phyloP scores from a whole-genome alignment of 2,888 invertebrate species.

The Deroplatys truncata region DNA sequence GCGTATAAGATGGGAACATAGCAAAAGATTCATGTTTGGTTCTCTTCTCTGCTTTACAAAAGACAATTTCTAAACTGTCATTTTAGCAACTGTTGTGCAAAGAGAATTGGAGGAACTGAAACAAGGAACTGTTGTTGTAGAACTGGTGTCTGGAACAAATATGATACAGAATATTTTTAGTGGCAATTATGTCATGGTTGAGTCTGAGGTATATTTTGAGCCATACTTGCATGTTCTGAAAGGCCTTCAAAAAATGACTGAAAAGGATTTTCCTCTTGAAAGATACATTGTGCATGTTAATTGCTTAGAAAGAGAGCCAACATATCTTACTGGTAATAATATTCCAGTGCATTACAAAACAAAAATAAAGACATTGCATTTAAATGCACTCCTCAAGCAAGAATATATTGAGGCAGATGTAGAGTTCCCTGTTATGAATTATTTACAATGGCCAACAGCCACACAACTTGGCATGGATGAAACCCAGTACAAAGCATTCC shows the following conservation, averaged over 20 bases:
- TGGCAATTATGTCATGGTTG: conserved; percentile 57
- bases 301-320: not conserved
- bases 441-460: conserved; percentile 47
- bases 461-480: conserved; percentile 54
- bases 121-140: conserved; percentile 40
- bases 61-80: conserved; percentile 16
- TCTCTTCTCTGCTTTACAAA: conserved; percentile 67
- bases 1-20: conserved; percentile 45
- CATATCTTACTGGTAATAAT: not conserved
- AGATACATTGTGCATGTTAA: conserved; percentile 59
- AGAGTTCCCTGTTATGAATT: conserved; percentile 3
- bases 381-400: not conserved
- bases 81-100: conserved; percentile 21
- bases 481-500: conserved; percentile 63
- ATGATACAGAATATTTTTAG: not conserved
- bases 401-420: not conserved
- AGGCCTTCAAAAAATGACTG: conserved; percentile 58
- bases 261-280: conserved; percentile 60
- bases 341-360: not conserved
- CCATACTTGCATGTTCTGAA: conserved; percentile 63
- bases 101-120: conserved; percentile 40
- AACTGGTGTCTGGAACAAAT: conserved; percentile 41
- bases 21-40: conserved; percentile 64
- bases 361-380: not conserved
- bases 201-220: conserved; percentile 76